These are phyloP conservation scores for Parazoanthus atlanticus DNA, from an alignment of 92 coral and sea anemone species.

Conservation along the genomic window DNA sequence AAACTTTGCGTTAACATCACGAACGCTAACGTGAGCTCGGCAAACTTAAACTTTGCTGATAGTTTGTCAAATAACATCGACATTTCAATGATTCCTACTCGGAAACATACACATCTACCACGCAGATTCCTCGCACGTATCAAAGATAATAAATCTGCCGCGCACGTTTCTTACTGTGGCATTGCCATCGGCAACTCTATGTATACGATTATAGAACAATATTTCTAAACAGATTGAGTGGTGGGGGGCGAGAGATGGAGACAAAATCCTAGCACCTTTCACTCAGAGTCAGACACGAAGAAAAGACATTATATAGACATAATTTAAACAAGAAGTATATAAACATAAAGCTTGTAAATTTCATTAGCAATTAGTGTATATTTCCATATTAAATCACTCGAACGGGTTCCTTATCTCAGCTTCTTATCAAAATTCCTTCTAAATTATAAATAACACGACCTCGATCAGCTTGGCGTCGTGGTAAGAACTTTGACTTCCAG, in stretches of 20 bases:
- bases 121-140: constrained; percentile 23
- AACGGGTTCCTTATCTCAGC: constrained; percentile 19
- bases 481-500: neutral
- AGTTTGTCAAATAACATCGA: neutral
- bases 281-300: neutral
- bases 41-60: neutral
- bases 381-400: constrained; percentile 59
- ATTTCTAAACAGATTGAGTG: constrained; percentile 12
- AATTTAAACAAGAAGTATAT: constrained; percentile 23
- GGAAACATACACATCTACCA: neutral
- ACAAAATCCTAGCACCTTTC: neutral
- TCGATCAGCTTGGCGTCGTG: constrained; percentile 17
- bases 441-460: constrained; percentile 28
- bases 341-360: constrained; percentile 38
- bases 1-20: constrained; percentile 8
- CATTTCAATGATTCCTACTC: neutral
- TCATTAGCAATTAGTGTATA: constrained; percentile 47
- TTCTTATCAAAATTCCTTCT: constrained; percentile 44
- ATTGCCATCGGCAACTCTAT: constrained; percentile 25
- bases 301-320: constrained; percentile 8
- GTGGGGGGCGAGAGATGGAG: neutral
- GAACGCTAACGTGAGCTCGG: neutral
- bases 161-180: neutral
- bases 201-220: constrained; percentile 1
- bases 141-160: neutral